These are phyloP conservation scores for Callyntrura guangdongensis DNA, from an alignment of 2,888 invertebrate genomes.

Conservation along the genomic window DNA sequence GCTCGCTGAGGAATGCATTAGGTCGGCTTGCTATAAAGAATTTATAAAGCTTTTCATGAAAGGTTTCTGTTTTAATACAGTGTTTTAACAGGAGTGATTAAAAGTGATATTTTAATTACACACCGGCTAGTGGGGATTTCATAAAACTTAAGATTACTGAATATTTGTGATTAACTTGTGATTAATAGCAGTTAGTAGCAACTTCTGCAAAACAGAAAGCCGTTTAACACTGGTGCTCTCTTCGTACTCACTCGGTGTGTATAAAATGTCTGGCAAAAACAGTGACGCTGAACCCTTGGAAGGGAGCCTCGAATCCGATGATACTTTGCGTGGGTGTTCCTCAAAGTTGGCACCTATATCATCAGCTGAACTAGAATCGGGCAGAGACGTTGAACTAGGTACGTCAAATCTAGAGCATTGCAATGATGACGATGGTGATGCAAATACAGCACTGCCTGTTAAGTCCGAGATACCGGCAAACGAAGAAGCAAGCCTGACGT, in stretches of 20 bases:
- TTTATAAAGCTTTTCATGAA: neutral
- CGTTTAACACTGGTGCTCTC: neutral
- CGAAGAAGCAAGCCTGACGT: constrained; percentile 44
- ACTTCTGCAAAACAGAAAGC: neutral
- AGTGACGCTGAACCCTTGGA: constrained; percentile 39
- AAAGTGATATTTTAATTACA: neutral
- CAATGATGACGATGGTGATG: constrained; percentile 8
- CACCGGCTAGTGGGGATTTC: neutral
- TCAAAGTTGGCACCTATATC: constrained; percentile 16
- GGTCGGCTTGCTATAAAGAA: neutral
- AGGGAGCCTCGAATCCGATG: neutral
- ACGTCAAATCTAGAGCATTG: constrained; percentile 22
- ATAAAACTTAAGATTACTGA: neutral
- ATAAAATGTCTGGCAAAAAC: constrained; percentile 47
- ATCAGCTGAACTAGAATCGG: constrained; percentile 55
- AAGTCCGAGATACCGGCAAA: constrained; percentile 44
- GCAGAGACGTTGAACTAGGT: constrained; percentile 6
- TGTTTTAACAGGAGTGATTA: neutral
- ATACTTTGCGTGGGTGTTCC: neutral
- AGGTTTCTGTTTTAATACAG: neutral
- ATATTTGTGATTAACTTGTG: neutral
- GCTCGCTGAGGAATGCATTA: too few species aligned
- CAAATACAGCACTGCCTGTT: neutral
- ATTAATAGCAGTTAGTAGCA: neutral
- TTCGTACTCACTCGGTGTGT: neutral